Evolutionary conservation across 2,797 vertebrate species (phyloP), one percentile per base, ranked within the genome.

Genomic region (Loris lydekkerianus): DNA sequence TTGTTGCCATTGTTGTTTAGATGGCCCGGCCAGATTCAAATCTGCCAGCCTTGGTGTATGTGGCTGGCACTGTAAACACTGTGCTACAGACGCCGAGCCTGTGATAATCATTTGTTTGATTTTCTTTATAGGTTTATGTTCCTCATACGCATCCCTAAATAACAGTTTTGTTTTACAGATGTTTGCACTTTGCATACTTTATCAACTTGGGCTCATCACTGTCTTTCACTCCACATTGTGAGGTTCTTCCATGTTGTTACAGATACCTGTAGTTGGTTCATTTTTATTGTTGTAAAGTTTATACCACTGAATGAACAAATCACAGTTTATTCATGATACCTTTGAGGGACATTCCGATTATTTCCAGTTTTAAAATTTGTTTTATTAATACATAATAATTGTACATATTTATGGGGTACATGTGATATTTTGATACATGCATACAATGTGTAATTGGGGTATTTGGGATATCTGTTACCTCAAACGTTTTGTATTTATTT

Each of bases 101-200:
- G 43, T 56, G 34, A 92, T 82, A 60, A 73, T 67, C 15, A 76
- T 78, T 72, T 75, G 14, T 84, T 69, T 88, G 37, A 14, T 63
- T 94, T 65, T 80, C 10, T 89, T 82, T 56, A 72, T 85, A 77
- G 10, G 11, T 80, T 67, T 88, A 89, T 92, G 23, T 93, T 93
- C 46, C 17, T 14, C 76, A 34, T 67, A 81, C 86, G 20, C 46
- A 86, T 61, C 14, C 43, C 5, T 49, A 88, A 96, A 85, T 21
- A 83, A 56, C 23, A 72, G 23, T 77, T 91, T 94, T 93, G 11
- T 94, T 94, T 94, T 67, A 81, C 23, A 93, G 31, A 53, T 85
- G 83, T 53, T 96, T 53, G 11, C 87, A 72, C 18, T 56, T 70
- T 65, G 56, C 65, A 46, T 46, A 77, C 11, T 46, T 90, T 91